Evolutionary conservation across 2,888 invertebrate species (phyloP).

Genomic region (Mythimna pallens): DNA sequence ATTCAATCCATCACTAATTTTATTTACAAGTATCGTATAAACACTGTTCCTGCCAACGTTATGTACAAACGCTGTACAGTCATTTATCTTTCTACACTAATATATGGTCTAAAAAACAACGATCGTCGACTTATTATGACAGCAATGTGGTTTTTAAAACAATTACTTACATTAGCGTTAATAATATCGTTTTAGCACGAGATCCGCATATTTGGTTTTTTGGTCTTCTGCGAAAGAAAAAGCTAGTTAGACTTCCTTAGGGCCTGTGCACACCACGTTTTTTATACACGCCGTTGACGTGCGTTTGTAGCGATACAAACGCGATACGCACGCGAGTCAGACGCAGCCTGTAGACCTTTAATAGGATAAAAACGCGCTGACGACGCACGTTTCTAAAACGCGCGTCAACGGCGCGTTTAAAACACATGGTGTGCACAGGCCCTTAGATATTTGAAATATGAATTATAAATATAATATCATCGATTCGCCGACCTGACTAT

Average conservation of each 20-base stretch:
- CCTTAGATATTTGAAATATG: not conserved
- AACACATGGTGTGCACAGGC: no score
- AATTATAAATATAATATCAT: not conserved
- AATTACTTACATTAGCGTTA: constrained; percentile 9
- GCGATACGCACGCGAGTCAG: no score
- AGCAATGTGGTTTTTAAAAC: constrained; percentile 19
- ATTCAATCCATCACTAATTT: not conserved
- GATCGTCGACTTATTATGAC: constrained; percentile 13
- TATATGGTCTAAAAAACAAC: not conserved
- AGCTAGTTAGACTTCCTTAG: not conserved
- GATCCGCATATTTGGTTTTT: constrained; percentile 3
- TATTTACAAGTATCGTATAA: constrained; percentile 3
- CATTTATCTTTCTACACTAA: constrained; percentile 29
- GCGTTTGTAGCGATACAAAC: no score
- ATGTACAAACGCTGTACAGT: constrained; percentile 34
- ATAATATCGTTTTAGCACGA: constrained; percentile 1
- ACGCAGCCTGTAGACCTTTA: no score
- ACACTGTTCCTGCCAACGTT: constrained; percentile 9
- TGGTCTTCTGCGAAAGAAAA: not conserved
- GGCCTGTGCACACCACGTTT: no score
- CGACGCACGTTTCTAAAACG: no score
- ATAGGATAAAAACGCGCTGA: no score
- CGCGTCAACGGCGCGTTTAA: no score
- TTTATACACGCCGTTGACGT: no score
- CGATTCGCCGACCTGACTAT: not conserved